Evolutionary conservation across 2,113 vertebrate species (phyloP).

Genomic region (pig (Sus scrofa)): DNA sequence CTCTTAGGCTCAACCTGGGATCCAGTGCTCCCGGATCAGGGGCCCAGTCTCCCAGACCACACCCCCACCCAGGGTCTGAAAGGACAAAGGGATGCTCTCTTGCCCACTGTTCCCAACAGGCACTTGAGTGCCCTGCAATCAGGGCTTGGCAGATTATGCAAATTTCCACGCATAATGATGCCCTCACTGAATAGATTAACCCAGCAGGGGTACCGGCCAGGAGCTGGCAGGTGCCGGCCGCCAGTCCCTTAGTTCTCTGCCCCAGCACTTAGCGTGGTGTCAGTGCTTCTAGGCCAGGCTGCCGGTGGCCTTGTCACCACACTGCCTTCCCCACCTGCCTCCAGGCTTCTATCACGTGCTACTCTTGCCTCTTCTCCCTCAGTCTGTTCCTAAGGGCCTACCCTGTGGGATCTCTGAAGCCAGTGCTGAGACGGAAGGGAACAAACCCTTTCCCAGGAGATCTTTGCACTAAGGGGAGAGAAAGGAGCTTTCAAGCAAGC

Average conservation of each 20-base stretch:
- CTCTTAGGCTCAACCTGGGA: neutral
- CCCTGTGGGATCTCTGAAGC: neutral
- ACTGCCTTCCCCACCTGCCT: neutral
- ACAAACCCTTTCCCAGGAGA: neutral
- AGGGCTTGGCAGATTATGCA: constrained; percentile 66
- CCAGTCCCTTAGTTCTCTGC: neutral
- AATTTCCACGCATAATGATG: constrained; percentile 64
- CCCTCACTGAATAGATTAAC: constrained; percentile 59
- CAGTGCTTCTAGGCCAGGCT: neutral
- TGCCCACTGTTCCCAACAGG: constrained; percentile 33
- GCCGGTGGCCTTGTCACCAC: neutral
- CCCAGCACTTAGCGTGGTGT: neutral
- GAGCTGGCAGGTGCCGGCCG: constrained; percentile 47
- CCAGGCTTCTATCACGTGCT: too few species aligned
- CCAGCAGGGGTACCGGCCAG: constrained; percentile 23
- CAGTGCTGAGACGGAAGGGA: neutral
- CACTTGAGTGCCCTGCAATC: constrained; percentile 64
- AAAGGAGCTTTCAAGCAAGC: neutral
- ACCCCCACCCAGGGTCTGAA: neutral
- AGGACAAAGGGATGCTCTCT: constrained; percentile 59
- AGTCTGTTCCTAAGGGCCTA: neutral
- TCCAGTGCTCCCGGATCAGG: neutral
- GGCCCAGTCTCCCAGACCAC: neutral
- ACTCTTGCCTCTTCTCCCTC: neutral
- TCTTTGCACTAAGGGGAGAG: neutral